These are phyloP conservation scores for Lysandra bellargus DNA, from an alignment of 2,888 invertebrate genomes.

Conservation along the genomic window DNA sequence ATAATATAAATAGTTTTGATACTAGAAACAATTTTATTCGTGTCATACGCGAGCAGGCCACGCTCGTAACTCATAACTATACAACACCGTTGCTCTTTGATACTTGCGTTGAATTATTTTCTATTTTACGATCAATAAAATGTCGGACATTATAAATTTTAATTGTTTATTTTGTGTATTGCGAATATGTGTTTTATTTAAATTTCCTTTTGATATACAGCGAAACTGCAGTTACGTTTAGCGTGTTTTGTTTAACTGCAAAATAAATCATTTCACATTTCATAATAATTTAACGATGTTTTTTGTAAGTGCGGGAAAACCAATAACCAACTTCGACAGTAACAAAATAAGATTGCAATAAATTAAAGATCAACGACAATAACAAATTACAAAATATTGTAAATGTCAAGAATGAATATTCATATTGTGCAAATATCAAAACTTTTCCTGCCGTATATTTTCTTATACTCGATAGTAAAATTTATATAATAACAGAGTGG, in stretches of 20 bases:
- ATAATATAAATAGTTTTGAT: slow-evolving; percentile 78
- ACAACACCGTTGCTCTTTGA: slow-evolving; percentile 51
- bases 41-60: slow-evolving; percentile 66
- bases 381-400: neutral
- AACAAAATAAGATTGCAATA: neutral
- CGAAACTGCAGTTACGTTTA: slow-evolving; percentile 8
- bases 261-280: slow-evolving; percentile 8
- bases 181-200: slow-evolving; percentile 33
- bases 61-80: slow-evolving; percentile 72
- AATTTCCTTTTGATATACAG: slow-evolving; percentile 25
- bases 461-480: slow-evolving; percentile 11
- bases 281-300: neutral
- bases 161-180: slow-evolving; percentile 34
- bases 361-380: neutral
- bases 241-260: slow-evolving; percentile 11
- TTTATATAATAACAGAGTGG: slow-evolving; percentile 23
- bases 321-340: neutral
- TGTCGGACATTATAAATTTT: slow-evolving; percentile 37
- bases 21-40: slow-evolving; percentile 69
- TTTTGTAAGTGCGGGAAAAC: neutral
- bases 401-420: neutral
- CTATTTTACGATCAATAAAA: slow-evolving; percentile 32
- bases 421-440: slow-evolving; percentile 52
- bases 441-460: slow-evolving; percentile 29
- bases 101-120: slow-evolving; percentile 49